Evolutionary conservation across 2,888 invertebrate genomes (phyloP).

Genomic region (Andricus quercusramuli): DNA sequence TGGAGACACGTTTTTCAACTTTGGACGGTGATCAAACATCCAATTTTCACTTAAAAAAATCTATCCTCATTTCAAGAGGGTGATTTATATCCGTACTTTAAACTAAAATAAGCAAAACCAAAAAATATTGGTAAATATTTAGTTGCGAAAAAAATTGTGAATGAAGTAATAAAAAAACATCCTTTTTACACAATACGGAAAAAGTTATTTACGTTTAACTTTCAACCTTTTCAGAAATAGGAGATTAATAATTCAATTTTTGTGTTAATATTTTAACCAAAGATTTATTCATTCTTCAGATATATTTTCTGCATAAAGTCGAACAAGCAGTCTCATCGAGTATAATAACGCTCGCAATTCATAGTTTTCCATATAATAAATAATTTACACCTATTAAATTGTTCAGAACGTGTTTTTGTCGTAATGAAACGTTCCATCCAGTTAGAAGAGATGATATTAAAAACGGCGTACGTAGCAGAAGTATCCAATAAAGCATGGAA

Average conservation of each 20-base stretch:
- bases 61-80: too few relatives aligned
- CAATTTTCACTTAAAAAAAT: too few relatives aligned
- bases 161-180: too few relatives aligned
- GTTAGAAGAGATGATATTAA: constrained; percentile 48
- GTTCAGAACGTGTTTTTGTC: constrained; percentile 18
- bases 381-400: constrained; percentile 46
- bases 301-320: constrained; percentile 46
- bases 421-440: constrained; percentile 55
- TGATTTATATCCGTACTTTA: too few relatives aligned
- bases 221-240: neutral
- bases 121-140: too few relatives aligned
- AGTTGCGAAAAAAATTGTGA: too few relatives aligned
- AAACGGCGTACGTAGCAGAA: constrained; percentile 10
- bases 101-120: too few relatives aligned
- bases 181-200: too few relatives aligned
- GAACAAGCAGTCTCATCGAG: constrained; percentile 52
- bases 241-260: neutral
- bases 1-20: too few relatives aligned
- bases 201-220: too few relatives aligned
- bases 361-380: constrained; percentile 44
- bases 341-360: constrained; percentile 44
- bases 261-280: constrained; percentile 10
- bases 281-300: constrained; percentile 33
- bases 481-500: constrained; percentile 17
- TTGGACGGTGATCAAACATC: too few relatives aligned